Evolutionary conservation across 1,140 invertebrate species (phyloP), one percentile per base, ranked within the genome.

Genomic region (Drosophila erecta): DNA sequence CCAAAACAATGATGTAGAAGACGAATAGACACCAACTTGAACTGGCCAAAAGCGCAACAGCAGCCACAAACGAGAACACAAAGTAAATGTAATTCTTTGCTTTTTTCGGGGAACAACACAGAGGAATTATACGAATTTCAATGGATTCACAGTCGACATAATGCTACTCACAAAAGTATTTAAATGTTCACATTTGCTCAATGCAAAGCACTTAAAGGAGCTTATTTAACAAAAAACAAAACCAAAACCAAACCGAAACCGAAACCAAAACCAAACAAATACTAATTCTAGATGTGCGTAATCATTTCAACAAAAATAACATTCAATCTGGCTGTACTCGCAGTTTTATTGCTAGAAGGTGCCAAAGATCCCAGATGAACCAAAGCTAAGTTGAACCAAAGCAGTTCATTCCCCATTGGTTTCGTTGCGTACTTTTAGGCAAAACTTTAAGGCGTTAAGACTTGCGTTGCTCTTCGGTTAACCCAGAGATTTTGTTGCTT

Each of bases 101-200:
- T 87, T 89, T 84, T 87, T 84, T 71, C 61, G 84, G 89, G 90
- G 79, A 91, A 83, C 85, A 91, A 91, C 72, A 91, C 89, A 91
- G 78, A 90, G 90, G 90, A 91, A 91, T 91, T 90, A 86, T 81
- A 90, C 90, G 90, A 91, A 91, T 91, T 91, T 91, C 85, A 90
- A 76, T 59, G 55, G 69, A 65, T 58, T 66, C 66, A 73, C 57
- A 75, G 61, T 76, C 73, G 73, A 57, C 76, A 79, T 49, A 64
- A 53, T 85, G 60, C 64, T 69, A 69, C 72, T 71, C 67, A 57
- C 67, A 71, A 53, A 70, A 70, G 51, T 70, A 71, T 71, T 71
- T 71, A 71, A 62, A 71, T 71, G 67, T 71, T 71, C 67, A 71
- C 65, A 71, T 70, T 71, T 71, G 67, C 67, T 71, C 67, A 71